Evolutionary conservation across 2,888 invertebrate species (phyloP), one percentile per base, ranked within the genome.

Genomic region (Calameuta pallipes): DNA sequence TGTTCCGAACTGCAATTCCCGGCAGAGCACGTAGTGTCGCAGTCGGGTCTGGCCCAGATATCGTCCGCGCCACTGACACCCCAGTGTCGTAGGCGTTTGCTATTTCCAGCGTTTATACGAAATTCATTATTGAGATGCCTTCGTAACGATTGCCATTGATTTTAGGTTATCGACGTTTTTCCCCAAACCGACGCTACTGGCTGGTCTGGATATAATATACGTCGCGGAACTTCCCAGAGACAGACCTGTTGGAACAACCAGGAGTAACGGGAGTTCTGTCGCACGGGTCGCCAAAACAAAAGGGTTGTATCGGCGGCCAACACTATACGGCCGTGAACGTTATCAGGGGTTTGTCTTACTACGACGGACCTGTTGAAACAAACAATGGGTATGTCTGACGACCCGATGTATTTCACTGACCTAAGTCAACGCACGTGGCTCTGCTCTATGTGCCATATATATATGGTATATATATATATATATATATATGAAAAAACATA

Each of bases 11-110:
- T 56, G 23, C 41, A 56, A 56, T 23, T 0, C 1, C 0, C 23
- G 56, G 56, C 56, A 23, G 23, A 83, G 88, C 89, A 90, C 90
- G 90, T 90, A 89, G 82, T 90, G 89, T 89, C 89, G 90, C 89
- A 90, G 88, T 88, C 87, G 82, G 82, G 84, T 78, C 82, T 89
- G 89, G 89, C 89, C 90, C 88, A 89, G 84, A 89, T 90, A 82
- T 84, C 83, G 81, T 80, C 83, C 81, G 87, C 85, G 84, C 87
- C 83, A 88, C 87, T 81, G 71, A 15, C 23, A 56, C 23, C 56
- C 23, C 56, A 56, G 2, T 23, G 56, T 56, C 56, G 56, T 56
- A 56, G 41, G 1, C 23, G 6, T 56, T 23, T 9, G 9, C 56
- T 56, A 56, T 56, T 56, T 56, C 23, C 15, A 56, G 15, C 23